Evolutionary conservation across 2,888 invertebrate genomes (phyloP).

Genomic region (Steinernema carpocapsae): DNA sequence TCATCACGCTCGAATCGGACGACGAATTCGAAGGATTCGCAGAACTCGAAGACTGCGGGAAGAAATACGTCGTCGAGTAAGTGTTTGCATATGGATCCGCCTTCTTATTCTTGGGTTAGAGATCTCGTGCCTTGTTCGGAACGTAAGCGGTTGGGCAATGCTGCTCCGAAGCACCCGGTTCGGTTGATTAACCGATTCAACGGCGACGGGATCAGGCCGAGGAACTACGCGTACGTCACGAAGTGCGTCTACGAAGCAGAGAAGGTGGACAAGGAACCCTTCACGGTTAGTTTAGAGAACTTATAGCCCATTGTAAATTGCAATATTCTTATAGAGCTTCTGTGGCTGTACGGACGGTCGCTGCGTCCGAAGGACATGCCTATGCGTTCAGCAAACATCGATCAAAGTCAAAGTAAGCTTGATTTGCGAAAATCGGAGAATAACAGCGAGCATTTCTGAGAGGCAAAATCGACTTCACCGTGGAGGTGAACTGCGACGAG

Average conservation of each 20-base stretch:
- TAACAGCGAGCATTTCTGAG: slow-evolving; percentile 35
- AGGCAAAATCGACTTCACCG: not conserved
- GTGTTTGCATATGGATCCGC: no score
- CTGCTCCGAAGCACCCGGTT: slow-evolving; percentile 11
- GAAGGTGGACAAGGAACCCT: slow-evolving; percentile 34
- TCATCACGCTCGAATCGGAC: not conserved
- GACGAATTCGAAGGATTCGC: not conserved
- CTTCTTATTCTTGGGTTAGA: not conserved
- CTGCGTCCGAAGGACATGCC: slow-evolving; percentile 26
- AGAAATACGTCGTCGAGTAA: not conserved
- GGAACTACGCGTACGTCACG: not conserved
- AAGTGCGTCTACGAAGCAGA: slow-evolving; percentile 20
- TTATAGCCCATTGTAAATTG: not conserved
- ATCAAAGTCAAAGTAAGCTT: slow-evolving; percentile 21
- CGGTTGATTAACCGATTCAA: slow-evolving; percentile 40
- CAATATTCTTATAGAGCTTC: not conserved
- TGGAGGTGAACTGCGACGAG: not conserved
- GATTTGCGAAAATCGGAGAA: not conserved
- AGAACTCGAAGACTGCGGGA: not conserved
- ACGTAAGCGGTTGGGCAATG: no score
- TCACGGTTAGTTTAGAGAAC: slow-evolving; percentile 1
- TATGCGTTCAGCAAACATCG: slow-evolving; percentile 23
- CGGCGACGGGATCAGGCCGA: not conserved
- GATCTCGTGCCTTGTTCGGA: no score
- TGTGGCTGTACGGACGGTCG: slow-evolving; percentile 36